Evolutionary conservation across 2,797 vertebrate genomes (phyloP), one percentile per base, ranked within the genome.

Genomic region (Enteromius fasciolatus): DNA sequence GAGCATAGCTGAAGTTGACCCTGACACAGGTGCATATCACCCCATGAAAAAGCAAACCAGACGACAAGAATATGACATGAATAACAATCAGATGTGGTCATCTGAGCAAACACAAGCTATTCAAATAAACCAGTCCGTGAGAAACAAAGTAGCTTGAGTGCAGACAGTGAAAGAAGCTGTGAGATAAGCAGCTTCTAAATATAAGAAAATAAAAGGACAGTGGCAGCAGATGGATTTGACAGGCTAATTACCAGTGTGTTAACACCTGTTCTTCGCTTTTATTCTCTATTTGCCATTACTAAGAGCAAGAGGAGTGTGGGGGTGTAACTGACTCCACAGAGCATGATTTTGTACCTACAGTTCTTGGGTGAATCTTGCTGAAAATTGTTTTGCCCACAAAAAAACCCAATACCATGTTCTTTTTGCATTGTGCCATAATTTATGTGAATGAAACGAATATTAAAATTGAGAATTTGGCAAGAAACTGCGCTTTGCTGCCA

Each of bases 171-270:
- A n/a, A 67, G 48, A 76, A n/a, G 33, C 14, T 23, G 12, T 54
- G 70, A 63, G 41, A 73, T 80, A 73, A 67, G 48, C 15, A 54
- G 33, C 50, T 68, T 39, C 61, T 69, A 70, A 64, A 80, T 63
- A 61, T 41, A 39, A 59, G 25, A 76, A 46, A 67, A 68, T 50
- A 77, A 41, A 57, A n/a, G 28, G 79, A 59, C 66, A 44, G 48
- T 57, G 44, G 59, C 23, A 74, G 54, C 28, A 68, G 73, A 67
- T 54, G 20, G 67, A 52, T 76, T 68, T 82, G 81, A 83, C 81
- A 83, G 28, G 41, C 31, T 70, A 63, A 83, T 83, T 78, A 72
- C 18, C 41, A 63, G 74, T 46, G 64, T 63, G 48, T 82, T 76
- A 82, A 82, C 80, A 76, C 61, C 48, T 75, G 80, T 36, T 63